phyloP scores from a whole-genome alignment of 37 sponge, comb jelly and placozoan genomes.

The Ephydatia muelleri region DNA sequence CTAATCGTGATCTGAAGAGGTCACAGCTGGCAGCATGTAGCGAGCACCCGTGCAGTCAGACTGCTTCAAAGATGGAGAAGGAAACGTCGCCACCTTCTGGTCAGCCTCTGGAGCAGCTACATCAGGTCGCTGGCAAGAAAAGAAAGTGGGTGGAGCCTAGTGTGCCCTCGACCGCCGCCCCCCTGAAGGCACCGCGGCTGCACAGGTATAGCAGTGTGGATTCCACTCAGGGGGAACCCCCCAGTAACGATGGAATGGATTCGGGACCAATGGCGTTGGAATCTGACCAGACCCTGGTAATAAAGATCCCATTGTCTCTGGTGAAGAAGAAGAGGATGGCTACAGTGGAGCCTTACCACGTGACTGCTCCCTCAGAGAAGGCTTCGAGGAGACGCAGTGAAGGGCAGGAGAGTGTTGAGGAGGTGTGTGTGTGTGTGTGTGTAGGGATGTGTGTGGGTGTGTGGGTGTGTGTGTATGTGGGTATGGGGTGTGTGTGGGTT shows the following conservation, averaged over 20 bases:
- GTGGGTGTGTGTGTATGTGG: too few relatives aligned
- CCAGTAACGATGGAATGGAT: background rate
- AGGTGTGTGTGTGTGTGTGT: background rate
- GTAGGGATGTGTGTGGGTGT: background rate
- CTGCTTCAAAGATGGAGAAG: background rate
- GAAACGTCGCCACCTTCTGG: background rate
- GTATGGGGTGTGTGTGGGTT: background rate
- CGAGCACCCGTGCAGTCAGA: background rate
- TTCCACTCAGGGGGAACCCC: background rate
- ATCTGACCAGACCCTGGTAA: background rate
- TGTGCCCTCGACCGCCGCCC: background rate
- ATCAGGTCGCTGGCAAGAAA: background rate
- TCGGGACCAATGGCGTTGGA: background rate
- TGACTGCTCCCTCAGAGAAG: slow-evolving; percentile 17
- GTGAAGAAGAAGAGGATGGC: slow-evolving; percentile 50
- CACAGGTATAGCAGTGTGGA: background rate
- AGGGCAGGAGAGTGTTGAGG: background rate
- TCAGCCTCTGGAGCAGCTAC: too few relatives aligned
- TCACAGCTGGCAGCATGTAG: background rate
- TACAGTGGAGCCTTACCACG: slow-evolving; percentile 37
- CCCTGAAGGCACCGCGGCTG: background rate
- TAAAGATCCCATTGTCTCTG: background rate
- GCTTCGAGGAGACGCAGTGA: slow-evolving; percentile 22
- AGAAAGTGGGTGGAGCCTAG: background rate
- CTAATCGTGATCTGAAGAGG: background rate